Conservation (phyloP, 2,797 vertebrate species). For the Luscinia megarhynchos region DNA sequence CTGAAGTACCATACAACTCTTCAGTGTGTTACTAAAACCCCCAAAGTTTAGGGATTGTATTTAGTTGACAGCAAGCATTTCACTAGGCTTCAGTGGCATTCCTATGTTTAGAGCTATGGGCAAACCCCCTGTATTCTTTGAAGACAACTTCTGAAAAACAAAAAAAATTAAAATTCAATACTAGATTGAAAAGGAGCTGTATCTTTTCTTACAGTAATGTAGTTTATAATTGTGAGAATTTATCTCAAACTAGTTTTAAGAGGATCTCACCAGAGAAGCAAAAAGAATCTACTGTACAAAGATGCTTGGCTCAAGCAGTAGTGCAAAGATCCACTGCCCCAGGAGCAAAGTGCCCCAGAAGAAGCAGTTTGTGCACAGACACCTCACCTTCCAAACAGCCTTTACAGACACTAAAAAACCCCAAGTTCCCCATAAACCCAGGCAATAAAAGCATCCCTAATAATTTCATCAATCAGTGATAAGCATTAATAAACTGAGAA, state of each 20-base stretch:
- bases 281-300: constrained; percentile 37
- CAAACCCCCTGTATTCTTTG: neutral
- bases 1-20: constrained; percentile 31
- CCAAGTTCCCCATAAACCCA: neutral
- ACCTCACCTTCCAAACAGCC: constrained; percentile 24
- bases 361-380: constrained; percentile 29
- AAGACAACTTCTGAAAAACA: neutral
- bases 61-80: constrained; percentile 12
- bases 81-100: constrained; percentile 7
- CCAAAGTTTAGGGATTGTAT: neutral
- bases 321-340: constrained; percentile 54
- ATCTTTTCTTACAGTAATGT: neutral
- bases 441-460: constrained; percentile 11
- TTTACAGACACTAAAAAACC: neutral
- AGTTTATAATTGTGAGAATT: neutral
- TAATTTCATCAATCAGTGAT: neutral
- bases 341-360: neutral
- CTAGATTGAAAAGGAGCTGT: neutral
- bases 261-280: constrained; percentile 27
- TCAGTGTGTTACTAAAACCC: constrained; percentile 34
- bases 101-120: neutral
- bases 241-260: neutral
- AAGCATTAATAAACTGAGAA: neutral
- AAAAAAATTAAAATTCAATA: neutral
- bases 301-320: constrained; percentile 51